phyloP scores from a whole-genome alignment of 2,888 invertebrate genomes.

The Thalpophila matura region DNA sequence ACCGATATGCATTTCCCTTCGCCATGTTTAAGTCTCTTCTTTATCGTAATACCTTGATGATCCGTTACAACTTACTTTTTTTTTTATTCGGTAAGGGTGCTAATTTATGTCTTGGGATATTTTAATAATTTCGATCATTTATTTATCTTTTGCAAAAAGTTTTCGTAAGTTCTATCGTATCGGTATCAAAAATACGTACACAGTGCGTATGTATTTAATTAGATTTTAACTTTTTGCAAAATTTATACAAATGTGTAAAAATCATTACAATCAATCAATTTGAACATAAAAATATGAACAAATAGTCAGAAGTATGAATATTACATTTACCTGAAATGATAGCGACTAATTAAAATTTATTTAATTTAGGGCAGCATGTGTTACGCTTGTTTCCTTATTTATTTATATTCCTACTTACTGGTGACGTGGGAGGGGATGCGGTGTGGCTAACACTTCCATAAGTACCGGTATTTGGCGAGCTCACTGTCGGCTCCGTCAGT shows the following conservation, averaged over 20 bases:
- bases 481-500: conserved; percentile 19
- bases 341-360: conserved; percentile 61
- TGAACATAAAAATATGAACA: conserved; percentile 33
- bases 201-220: conserved; percentile 2
- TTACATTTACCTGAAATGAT: conserved; percentile 24
- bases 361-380: conserved; percentile 84
- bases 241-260: conserved; percentile 48
- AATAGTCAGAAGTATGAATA: conserved; percentile 31
- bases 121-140: conserved; percentile 51
- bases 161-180: conserved; percentile 15
- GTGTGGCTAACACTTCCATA: conserved; percentile 54
- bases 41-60: conserved; percentile 61
- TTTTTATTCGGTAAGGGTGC: conserved; percentile 44
- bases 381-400: conserved; percentile 82
- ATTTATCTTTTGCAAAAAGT: conserved; percentile 61
- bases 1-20: conserved; percentile 79
- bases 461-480: conserved; percentile 32
- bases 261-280: conserved; percentile 43
- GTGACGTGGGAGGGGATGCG: conserved; percentile 78
- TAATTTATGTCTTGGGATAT: conserved; percentile 47
- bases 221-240: conserved; percentile 56
- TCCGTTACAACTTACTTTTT: conserved; percentile 48
- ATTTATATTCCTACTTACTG: conserved; percentile 79
- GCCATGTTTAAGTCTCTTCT: conserved; percentile 71
- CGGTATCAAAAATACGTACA: background rate